Evolutionary conservation across 2,797 vertebrate genomes (phyloP), one percentile per base, ranked within the genome.

Genomic region (Trematomus bernacchii): DNA sequence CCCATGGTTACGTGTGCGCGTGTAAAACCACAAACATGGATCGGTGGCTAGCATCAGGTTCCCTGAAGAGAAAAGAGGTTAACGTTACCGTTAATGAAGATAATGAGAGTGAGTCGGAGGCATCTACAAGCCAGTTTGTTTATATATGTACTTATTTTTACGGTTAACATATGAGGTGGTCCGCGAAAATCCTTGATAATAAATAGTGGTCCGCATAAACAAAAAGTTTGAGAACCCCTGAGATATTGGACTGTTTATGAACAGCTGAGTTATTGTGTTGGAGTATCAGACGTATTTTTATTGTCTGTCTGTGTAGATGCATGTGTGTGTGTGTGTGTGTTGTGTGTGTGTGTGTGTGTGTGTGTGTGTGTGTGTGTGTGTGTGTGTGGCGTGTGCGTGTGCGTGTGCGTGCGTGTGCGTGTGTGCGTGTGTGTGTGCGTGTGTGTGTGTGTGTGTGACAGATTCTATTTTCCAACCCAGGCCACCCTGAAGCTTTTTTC

Each of bases 401-500:
- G 21, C 65, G 3, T 30, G 30, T 72, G 58, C 19, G 54, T 50
- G 66, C 43, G 37, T 66, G 42, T 44, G 21, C 21, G 21, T 21
- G 21, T 21, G 21, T 6, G 18, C 47, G n/a, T n/a, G 14, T 72
- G 37, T 66, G 50, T 72, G 52, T 16, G 21, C 67, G 3, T 21
- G 30, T 76, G 58, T 42, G 10, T 58, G 61, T 51, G 44, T 62
- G 23, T 47, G 11, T 65, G 33, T 44, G 46, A 47, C 59, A 44
- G 60, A 23, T 37, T 78, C 8, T 67, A 48, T 75, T 87, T 73
- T 73, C 77, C 68, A 59, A 44, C 44, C 51, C 60, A 2, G 42
- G 62, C 80, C 77, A 69, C 81, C 82, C 84, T 62, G 69, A 73
- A 80, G 73, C 59, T 71, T 52, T 23, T 67, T 78, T 83, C 71